Evolutionary conservation across 1,140 invertebrate genomes (phyloP), one percentile per base, ranked within the genome.

Genomic region (Trichogramma pretiosum): DNA sequence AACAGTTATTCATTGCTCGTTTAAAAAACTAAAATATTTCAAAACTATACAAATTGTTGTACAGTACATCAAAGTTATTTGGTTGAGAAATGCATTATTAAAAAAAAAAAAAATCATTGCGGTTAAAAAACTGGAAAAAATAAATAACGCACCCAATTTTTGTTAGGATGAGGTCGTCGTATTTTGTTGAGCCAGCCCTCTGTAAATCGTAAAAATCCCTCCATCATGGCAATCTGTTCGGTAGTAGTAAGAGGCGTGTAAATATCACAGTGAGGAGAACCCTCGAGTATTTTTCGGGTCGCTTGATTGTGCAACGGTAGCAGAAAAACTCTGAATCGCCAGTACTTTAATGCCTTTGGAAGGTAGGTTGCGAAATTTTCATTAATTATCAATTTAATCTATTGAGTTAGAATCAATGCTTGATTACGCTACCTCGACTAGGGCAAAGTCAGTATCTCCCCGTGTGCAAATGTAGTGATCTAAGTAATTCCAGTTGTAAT

Each of bases 401-500:
- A 13, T 26, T 17, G 24, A 7, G 11, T 7, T 28, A 5, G 24
- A 23, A 42, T 32, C n/a, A 41, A 34, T 9, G 24, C 32, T 30
- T 23, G 37, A 47, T 22, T 42, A 48, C 13, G 38, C 24, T 30
- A 89, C 87, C 74, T 93, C 89, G 53, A 84, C 82, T 17, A 95
- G 73, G 21, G 81, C 74, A 69, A 89, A 93, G 63, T 94, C 91
- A 0, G 84, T 87, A 64, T 95, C 91, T 5, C 93, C 92, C 37
- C 88, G 74, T 1, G 89, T 91, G 63, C 91, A 95, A 48, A 97
- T 92, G 63, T 97, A 97, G 66, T 96, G 87, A 71, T 98, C 93
- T 68, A 97, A 77, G 68, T 93, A 93, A 73, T 97, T 98, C 94
- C 94, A 98, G 68, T 95, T 96, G 61, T 92, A 97, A 60, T 87